Conservation (phyloP, 23 tunicate genomes). For the Halocynthia aurantium region DNA sequence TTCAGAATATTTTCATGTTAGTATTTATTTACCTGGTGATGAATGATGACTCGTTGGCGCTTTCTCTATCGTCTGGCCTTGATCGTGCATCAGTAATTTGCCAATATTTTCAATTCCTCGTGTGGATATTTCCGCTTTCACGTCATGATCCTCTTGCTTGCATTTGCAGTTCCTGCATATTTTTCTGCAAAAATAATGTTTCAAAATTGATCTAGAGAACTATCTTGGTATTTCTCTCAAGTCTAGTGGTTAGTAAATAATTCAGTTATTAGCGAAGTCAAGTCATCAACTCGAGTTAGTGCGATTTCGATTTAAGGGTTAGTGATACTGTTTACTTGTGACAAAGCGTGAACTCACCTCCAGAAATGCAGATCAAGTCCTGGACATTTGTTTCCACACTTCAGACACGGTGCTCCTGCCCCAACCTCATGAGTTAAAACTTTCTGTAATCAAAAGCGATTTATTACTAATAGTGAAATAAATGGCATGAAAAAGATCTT, state of each 20-base stretch:
- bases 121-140: conserved; percentile 48
- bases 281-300: too few relatives aligned
- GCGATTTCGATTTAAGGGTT: too few relatives aligned
- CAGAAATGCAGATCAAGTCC: conserved; percentile 90
- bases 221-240: too few relatives aligned
- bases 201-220: background rate
- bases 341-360: conserved; percentile 38
- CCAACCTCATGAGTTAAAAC: conserved; percentile 82
- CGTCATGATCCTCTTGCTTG: conserved; percentile 94
- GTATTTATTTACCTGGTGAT: background rate
- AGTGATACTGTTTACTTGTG: too few relatives aligned
- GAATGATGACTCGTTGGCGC: background rate
- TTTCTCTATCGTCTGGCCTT: conserved; percentile 9
- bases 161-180: conserved; percentile 89
- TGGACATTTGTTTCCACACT: conserved; percentile 87
- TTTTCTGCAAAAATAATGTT: conserved; percentile 43
- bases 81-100: conserved; percentile 78
- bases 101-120: conserved; percentile 84
- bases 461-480: background rate
- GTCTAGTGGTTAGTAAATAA: too few relatives aligned
- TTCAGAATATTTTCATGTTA: too few relatives aligned
- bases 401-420: conserved; percentile 87
- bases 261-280: too few relatives aligned
- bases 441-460: conserved; percentile 43
- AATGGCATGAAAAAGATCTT: too few relatives aligned